Percentiles rank a stretch among this genome's conserved stretches.
These are phyloP conservation scores for Poeciliopsis infans DNA, from an alignment of 2,797 vertebrate species.

Conservation along the genomic window DNA sequence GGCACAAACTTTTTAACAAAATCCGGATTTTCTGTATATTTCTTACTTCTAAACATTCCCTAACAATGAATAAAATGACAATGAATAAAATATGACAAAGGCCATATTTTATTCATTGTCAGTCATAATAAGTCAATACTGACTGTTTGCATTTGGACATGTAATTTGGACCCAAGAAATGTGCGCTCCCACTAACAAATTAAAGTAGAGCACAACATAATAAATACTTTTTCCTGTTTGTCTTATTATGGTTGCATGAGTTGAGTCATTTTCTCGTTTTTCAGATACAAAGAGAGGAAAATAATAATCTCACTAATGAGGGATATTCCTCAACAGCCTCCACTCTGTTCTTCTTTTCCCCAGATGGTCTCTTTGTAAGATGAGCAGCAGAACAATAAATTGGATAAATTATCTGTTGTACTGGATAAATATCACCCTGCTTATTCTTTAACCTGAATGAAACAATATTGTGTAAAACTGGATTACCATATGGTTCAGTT, in stretches of 20 bases:
- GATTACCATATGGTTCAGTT: background rate
- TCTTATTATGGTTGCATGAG: background rate
- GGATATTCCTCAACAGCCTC: conserved; percentile 5
- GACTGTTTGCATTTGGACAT: background rate
- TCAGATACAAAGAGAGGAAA: background rate
- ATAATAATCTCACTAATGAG: conserved; percentile 8
- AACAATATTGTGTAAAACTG: background rate
- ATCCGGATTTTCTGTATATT: background rate
- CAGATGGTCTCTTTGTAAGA: background rate
- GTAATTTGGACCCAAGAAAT: background rate
- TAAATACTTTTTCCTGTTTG: background rate
- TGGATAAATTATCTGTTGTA: background rate
- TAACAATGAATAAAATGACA: no score
- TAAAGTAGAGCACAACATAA: background rate
- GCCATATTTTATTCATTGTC: background rate
- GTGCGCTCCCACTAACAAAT: background rate
- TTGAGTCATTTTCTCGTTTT: conserved; percentile 5
- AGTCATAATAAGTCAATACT: background rate
- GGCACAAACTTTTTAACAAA: background rate
- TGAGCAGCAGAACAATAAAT: conserved; percentile 3
- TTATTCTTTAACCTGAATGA: background rate
- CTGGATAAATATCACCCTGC: background rate
- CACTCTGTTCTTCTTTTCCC: background rate
- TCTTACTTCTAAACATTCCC: background rate
- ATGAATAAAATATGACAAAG: background rate